Base-by-base conservation (phyloP, 2,888 invertebrate species). In the Schrankia costaestrigalis region DNA sequence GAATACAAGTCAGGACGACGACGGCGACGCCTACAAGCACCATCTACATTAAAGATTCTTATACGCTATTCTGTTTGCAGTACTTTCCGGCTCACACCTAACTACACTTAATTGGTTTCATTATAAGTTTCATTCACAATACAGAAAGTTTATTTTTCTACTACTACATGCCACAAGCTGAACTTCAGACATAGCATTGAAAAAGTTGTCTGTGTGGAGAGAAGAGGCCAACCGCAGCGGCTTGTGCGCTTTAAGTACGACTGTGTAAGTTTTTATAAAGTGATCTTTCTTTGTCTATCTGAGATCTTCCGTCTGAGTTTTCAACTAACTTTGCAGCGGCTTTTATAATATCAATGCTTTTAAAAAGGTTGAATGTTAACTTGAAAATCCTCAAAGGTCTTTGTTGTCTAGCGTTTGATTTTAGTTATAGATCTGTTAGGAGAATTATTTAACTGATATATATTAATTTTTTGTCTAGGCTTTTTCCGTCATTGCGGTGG, bases 141-240 rank as follows among this genome's bases (percentile, higher is more conserved):
- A 26, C 23, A 33, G 19, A 23, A 33, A 43, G 30, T 31, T 29
- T 34, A 37, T 41, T 40, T 34, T 43, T n/a, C n/a, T 23, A 21
- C 21, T 33, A 32, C 14, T 44, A n/a, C 31, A 40, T 47, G 40
- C 26, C 31, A 44, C 29, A 11, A 35, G 22, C 22, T 18, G n/a
- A 41, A 41, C 41, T 44, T 38, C 31, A 25, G 26, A 29, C 19
- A 14, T 25, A 43, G 33, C 53, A 37, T 35, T 35, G 35, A 42
- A 41, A 35, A 54, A 36, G 45, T 45, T 41, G 27, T 49, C 6
- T 24, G 27, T 31, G 17, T 14, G 32, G 34, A 14, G 6, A 27
- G 19, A 27, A n/a, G 12, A 12, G 11, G 26, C 12, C 26, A 32
- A 37, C 13, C 31, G 38, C 27, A 39, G 23, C 13, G 31, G 18